Percentiles rank a stretch among this genome's conserved stretches.
These are phyloP conservation scores for Emydoidea blandingii DNA, from an alignment of 2,797 vertebrate species.

Conservation along the genomic window DNA sequence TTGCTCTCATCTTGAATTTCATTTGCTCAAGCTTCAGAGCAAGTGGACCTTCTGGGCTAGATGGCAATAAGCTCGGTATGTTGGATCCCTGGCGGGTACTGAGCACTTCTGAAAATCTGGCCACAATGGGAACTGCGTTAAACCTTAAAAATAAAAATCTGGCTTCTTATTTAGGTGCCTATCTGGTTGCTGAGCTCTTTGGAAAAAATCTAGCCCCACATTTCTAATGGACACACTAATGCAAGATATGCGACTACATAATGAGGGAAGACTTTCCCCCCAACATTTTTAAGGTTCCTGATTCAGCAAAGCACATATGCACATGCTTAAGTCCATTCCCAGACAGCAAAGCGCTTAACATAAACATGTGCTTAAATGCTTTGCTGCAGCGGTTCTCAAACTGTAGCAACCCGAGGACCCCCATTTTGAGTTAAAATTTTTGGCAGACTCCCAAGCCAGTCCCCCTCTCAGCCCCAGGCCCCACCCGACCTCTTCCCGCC, in stretches of 20 bases:
- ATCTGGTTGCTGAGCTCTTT: background rate
- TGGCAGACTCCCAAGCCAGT: too few species aligned
- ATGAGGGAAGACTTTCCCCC: background rate
- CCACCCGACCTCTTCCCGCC: too few species aligned
- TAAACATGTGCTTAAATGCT: background rate
- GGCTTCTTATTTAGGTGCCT: background rate
- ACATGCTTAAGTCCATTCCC: too few species aligned
- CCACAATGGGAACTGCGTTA: background rate
- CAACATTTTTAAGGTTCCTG: background rate
- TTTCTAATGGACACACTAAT: background rate
- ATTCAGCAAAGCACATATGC: background rate
- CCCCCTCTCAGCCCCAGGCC: too few species aligned
- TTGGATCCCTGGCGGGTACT: background rate
- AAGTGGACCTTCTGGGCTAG: background rate
- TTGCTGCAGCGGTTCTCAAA: background rate
- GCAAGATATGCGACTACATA: background rate
- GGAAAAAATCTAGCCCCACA: background rate
- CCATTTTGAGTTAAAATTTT: too few species aligned
- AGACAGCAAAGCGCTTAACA: background rate
- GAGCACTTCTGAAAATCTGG: background rate
- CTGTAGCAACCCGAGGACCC: too few species aligned
- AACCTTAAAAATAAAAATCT: too few species aligned
- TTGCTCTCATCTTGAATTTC: background rate
- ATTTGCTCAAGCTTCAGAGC: background rate
- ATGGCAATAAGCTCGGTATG: too few species aligned